Conservation (phyloP, 1,140 invertebrate genomes). For the Harpegnathos saltator region DNA sequence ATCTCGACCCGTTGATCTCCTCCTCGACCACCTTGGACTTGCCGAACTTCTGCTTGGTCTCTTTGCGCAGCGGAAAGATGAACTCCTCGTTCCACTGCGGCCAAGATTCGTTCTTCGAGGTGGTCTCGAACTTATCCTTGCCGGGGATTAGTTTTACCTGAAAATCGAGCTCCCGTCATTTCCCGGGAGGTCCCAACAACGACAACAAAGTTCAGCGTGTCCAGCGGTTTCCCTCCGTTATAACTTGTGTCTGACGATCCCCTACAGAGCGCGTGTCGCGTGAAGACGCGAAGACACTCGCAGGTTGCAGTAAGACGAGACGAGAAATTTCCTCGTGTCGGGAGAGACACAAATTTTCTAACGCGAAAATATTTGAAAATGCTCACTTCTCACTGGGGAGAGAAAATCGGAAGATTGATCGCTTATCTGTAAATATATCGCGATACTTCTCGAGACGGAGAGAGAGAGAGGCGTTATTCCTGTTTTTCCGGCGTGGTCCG, state of each 20-base stretch:
- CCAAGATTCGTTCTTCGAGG: constrained; percentile 90
- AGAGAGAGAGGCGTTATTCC: too few relatives aligned
- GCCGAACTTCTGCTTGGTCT: constrained; percentile 84
- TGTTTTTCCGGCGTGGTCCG: too few relatives aligned
- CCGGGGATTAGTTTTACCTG: constrained; percentile 91
- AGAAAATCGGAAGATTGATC: too few relatives aligned
- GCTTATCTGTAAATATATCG: too few relatives aligned
- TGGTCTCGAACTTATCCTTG: constrained; percentile 91
- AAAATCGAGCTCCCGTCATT: constrained; percentile 73
- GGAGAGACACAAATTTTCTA: too few relatives aligned
- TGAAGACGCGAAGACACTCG: neutral
- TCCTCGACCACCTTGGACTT: constrained; percentile 84
- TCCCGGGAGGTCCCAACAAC: constrained; percentile 16
- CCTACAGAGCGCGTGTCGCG: too few relatives aligned
- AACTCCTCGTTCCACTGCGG: constrained; percentile 92
- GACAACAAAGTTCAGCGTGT: neutral
- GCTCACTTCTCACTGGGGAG: too few relatives aligned
- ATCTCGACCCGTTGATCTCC: constrained; percentile 88
- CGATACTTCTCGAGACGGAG: too few relatives aligned
- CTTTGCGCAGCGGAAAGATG: constrained; percentile 88
- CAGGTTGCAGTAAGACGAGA: neutral
- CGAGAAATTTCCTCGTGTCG: too few relatives aligned
- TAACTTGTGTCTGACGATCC: too few relatives aligned
- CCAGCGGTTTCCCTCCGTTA: too few relatives aligned
- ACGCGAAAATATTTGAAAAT: too few relatives aligned